phyloP scores from a whole-genome alignment of 1,140 invertebrate species.

The Atta cephalotes region DNA sequence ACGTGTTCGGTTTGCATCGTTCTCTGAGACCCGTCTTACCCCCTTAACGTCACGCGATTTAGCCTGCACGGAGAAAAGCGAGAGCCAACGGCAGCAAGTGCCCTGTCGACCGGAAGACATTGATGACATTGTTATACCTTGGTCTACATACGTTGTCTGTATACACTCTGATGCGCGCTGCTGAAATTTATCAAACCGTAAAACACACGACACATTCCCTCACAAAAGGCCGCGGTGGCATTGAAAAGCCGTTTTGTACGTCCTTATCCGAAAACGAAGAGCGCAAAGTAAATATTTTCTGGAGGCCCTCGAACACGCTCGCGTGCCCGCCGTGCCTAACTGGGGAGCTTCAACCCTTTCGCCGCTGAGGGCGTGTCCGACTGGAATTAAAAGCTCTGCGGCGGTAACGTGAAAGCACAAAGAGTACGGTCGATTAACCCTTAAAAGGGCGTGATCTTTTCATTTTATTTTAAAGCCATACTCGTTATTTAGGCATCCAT shows the following conservation, averaged over 20 bases:
- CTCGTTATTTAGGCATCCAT: neutral
- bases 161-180: constrained; percentile 47
- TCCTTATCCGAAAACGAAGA: constrained; percentile 36
- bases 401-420: constrained; percentile 10
- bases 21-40: constrained; percentile 9
- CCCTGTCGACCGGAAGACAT: constrained; percentile 65
- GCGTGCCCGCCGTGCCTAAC: neutral
- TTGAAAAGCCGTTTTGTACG: constrained; percentile 52
- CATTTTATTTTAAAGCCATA: constrained; percentile 4
- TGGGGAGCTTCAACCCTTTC: neutral
- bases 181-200: constrained; percentile 56
- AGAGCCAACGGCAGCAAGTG: constrained; percentile 54
- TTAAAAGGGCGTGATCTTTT: constrained; percentile 46
- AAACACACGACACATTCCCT: constrained; percentile 33
- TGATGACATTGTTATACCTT: constrained; percentile 68
- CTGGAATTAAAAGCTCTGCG: constrained; percentile 35
- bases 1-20: constrained; percentile 15
- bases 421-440: constrained; percentile 18
- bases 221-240: constrained; percentile 28
- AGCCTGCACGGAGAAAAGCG: constrained; percentile 34
- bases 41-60: constrained; percentile 51
- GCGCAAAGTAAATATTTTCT: constrained; percentile 24
- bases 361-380: constrained; percentile 26
- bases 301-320: neutral
- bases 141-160: constrained; percentile 44